Base-by-base conservation (phyloP, 1,140 invertebrate genomes). In the Scaptodrosophila lebanonensis region DNA sequence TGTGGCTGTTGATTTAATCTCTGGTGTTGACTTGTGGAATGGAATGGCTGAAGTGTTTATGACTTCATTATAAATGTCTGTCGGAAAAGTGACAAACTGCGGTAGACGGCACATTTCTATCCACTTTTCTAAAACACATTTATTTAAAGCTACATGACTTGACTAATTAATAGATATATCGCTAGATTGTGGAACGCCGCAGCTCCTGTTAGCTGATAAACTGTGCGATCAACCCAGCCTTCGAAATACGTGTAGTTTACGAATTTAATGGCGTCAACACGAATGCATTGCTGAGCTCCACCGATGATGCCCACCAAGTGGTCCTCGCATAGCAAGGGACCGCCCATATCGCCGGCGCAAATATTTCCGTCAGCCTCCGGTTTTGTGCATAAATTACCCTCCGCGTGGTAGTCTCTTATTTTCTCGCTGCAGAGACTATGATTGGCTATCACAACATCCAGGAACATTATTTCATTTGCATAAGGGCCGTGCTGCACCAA, bases 11-110 rank as follows among this genome's bases (percentile, higher is more conserved):
- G 73, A 77, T 77, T 79, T 69, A 71, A 77, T 77, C 73, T 79
- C 43, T 68, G 68, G 63, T 73, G 73, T 71, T 77, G 73, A 77
- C 73, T 77, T 79, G 73, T 82, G 25, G 47, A 27, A 36, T 49
- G 75, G 65, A 66, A 77, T 68, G 73, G 60, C 58, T 54, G 75
- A 72, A 73, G 61, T 77, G 73, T 79, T 77, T 77, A 79, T 73
- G 68, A 69, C 73, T 79, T 77, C 73, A 77, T 82, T 77, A 71
- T 82, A n/a, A n/a, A n/a, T n/a, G n/a, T n/a, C n/a, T n/a, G n/a
- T n/a, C n/a, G n/a, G n/a, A n/a, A n/a, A n/a, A n/a, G n/a, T n/a
- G n/a, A n/a, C n/a, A n/a, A n/a, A n/a, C n/a, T n/a, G n/a, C n/a
- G n/a, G n/a, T n/a, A n/a, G n/a, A n/a, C n/a, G n/a, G n/a, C n/a